Base-by-base conservation (phyloP, 1,140 invertebrate species). In the Penaeus vannamei region DNA sequence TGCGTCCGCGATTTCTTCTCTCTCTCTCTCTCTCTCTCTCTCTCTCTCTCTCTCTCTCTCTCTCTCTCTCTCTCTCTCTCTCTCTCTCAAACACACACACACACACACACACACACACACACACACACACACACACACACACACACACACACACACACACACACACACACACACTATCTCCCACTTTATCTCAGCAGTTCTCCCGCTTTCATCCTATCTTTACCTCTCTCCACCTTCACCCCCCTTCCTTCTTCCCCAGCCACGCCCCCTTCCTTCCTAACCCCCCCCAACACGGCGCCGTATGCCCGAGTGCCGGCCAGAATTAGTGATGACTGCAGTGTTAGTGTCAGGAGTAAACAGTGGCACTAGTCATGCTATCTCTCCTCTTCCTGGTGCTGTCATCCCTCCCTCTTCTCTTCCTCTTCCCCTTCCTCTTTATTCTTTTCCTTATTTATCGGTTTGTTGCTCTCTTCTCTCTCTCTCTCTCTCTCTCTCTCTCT, bases 21-120 rank as follows among this genome's bases (percentile, higher is more conserved):
- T 80, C 77, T 80, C 77, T 59, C 42, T 59, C 80, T 82, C 42
- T 82, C 80, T 46, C 42, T 82, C 77, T 80, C 77, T 80, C 77
- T 80, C 77, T 80, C 77, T 80, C 72, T 77, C 42, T 22, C 42
- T 77, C 26, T 26, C 29, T 77, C 26, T 77, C 26, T 42, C 42
- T 77, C 42, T 77, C 42, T 26, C 72, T 29, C 72, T 77, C 19
- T 77, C 42, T 42, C 26, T 26, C 42, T 42, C 42, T 77, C 72
- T 29, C 26, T 77, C 26, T 77, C 42, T 42, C 26, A 20, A 8
- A 3, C 8, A 19, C n/a, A 19, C n/a, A 19, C 62, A n/a, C n/a
- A 17, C n/a, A 17, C n/a, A 17, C 62, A 64, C n/a, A 19, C n/a
- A n/a, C n/a, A n/a, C n/a, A n/a, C n/a, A n/a, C n/a, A n/a, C n/a